These are phyloP conservation scores for Phytoseiulus persimilis DNA, from an alignment of 2,888 invertebrate species.

Conservation along the genomic window DNA sequence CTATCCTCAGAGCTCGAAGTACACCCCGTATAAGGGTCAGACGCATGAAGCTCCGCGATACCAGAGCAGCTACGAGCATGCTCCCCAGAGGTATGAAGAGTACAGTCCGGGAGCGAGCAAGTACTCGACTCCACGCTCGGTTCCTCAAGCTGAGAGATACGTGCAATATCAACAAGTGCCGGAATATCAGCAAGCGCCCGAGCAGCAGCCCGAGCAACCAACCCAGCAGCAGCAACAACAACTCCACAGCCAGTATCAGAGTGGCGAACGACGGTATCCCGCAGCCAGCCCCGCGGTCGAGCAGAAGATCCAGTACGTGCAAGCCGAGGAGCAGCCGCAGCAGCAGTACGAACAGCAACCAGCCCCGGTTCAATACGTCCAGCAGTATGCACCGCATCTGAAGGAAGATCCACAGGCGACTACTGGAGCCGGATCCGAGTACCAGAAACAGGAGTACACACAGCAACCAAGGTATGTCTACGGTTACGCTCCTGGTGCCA, in stretches of 20 bases:
- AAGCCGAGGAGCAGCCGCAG: conserved; percentile 9
- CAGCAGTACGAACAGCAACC: conserved; percentile 7
- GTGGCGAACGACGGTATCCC: not conserved
- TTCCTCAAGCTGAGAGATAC: not conserved
- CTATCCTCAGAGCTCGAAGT: not conserved
- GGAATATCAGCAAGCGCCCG: conserved; percentile 10
- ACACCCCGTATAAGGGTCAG: not conserved
- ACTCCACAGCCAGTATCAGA: not conserved
- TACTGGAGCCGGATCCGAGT: not conserved
- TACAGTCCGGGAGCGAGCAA: not conserved
- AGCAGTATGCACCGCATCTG: not conserved
- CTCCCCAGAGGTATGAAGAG: not conserved
- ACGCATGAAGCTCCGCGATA: not conserved
- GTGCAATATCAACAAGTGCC: not conserved
- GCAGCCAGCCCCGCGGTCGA: not conserved
- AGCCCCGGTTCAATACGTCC: conserved; percentile 11
- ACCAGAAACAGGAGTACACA: not conserved
- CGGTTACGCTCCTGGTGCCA: not conserved
- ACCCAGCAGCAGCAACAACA: not conserved
- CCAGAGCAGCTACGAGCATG: not conserved
- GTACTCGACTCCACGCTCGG: not conserved
- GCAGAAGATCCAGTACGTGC: conserved; percentile 25
- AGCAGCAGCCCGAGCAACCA: not conserved
- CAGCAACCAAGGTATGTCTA: not conserved
- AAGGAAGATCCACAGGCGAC: not conserved